These are phyloP conservation scores for Sprattus sprattus DNA, from an alignment of 2,113 vertebrate genomes.

Conservation along the genomic window DNA sequence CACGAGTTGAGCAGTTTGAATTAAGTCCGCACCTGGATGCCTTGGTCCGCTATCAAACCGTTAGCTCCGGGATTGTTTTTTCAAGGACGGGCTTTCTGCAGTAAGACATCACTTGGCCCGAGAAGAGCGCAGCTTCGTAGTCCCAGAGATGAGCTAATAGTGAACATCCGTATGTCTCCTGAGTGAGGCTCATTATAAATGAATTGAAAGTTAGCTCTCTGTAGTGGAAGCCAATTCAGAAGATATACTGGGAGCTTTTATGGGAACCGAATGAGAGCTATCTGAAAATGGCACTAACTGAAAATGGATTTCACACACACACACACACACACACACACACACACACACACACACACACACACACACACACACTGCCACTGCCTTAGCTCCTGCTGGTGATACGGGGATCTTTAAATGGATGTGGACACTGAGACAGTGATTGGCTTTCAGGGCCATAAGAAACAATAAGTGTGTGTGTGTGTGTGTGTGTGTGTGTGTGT, in stretches of 20 bases:
- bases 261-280: too few relatives aligned
- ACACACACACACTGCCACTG: neutral
- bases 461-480: too few relatives aligned
- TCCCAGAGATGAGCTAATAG: neutral
- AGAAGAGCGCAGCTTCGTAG: neutral
- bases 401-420: too few relatives aligned
- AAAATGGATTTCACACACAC: too few relatives aligned
- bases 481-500: too few relatives aligned
- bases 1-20: conserved; percentile 46
- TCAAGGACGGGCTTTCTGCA: neutral
- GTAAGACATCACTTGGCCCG: neutral
- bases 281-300: too few relatives aligned
- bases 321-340: neutral
- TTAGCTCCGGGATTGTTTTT: neutral
- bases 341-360: neutral
- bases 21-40: conserved; percentile 58
- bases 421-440: too few relatives aligned
- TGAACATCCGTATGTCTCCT: neutral
- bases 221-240: neutral
- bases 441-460: too few relatives aligned
- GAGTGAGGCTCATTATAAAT: too few relatives aligned
- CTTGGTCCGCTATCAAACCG: conserved; percentile 47
- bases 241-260: neutral
- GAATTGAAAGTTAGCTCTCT: neutral
- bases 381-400: too few relatives aligned